Base-by-base conservation (phyloP, 2,797 vertebrate genomes). In the Catamblyrhynchus diadema region DNA sequence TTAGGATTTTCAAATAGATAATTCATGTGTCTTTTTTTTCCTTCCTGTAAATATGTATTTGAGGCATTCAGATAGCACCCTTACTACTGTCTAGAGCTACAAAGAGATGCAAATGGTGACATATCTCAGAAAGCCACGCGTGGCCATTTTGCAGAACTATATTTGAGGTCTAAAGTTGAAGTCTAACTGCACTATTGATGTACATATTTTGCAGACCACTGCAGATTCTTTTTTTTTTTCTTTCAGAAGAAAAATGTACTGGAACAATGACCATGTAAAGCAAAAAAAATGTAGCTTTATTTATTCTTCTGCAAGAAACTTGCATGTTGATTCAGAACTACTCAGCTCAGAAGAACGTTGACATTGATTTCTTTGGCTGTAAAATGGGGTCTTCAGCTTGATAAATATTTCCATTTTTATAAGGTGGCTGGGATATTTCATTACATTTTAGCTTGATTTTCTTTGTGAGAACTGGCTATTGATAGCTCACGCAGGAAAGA, bases 211-310 rank as follows among this genome's bases (percentile, higher is more conserved):
- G 75, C 74, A 94, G 77, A 96, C 41, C 25, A 54, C 27, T 62
- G 59, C 81, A 95, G 72, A 61, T 69, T 81, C 60, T 37, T 90
- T 37, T 89, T 41, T 35, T 45, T 78, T 79, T 42, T 65, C 27
- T 92, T 96, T 92, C 64, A 74, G n/a, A 88, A 92, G 75, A 94
- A 95, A 95, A 83, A 73, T 27, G 5, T 74, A 75, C 59, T 80
- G 92, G 74, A 97, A 83, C 30, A 83, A 78, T 83, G 83, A 95
- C 30, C 23, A 28, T 8, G 33, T 86, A 81, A 50, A 60, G 41
- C 96, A 93, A 88, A 88, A 37, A 37, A 88, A 60, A 21, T 22
- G 14, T 60, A 79, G 20, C 28, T 24, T 96, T 93, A 70, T 85
- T 96, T 94, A 75, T 95, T 95, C 17, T 73, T 70, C 39, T 13